phyloP scores from a whole-genome alignment of 1,140 invertebrate genomes.

The Triops cancriformis region DNA sequence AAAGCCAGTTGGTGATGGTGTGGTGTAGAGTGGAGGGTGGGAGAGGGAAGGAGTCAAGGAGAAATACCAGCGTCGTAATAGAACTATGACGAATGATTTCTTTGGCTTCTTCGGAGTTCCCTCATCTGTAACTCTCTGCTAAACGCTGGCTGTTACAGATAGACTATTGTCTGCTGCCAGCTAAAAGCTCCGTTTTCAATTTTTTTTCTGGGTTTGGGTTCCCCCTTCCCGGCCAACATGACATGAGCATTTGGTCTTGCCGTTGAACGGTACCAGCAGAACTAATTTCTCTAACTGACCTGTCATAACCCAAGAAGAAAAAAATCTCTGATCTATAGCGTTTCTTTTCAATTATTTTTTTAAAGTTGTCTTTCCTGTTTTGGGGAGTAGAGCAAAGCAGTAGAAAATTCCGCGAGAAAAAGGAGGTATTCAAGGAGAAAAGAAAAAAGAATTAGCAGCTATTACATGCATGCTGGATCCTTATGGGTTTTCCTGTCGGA shows the following conservation, averaged over 20 bases:
- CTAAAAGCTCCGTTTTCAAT: not conserved
- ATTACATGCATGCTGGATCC: slow-evolving; percentile 8
- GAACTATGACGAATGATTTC: not conserved
- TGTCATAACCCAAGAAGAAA: not conserved
- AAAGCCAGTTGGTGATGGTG: no score
- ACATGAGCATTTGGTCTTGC: not conserved
- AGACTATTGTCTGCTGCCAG: not conserved
- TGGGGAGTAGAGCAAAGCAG: not conserved
- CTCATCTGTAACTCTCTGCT: slow-evolving; percentile 6
- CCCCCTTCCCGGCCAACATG: not conserved
- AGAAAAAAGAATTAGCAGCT: not conserved
- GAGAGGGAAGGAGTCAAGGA: no score
- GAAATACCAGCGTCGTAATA: no score
- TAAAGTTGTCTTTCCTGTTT: not conserved
- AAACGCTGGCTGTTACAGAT: not conserved
- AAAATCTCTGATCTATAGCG: not conserved
- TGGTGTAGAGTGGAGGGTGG: no score
- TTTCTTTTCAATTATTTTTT: not conserved
- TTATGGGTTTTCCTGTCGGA: slow-evolving; percentile 13
- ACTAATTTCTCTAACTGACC: slow-evolving; percentile 10
- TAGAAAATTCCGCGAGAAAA: not conserved
- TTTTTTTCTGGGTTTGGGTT: not conserved
- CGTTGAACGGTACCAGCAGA: not conserved
- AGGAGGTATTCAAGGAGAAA: not conserved
- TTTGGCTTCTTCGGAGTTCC: not conserved